phyloP scores from a whole-genome alignment of 2,113 vertebrate species.

The Alaudala cheleensis region DNA sequence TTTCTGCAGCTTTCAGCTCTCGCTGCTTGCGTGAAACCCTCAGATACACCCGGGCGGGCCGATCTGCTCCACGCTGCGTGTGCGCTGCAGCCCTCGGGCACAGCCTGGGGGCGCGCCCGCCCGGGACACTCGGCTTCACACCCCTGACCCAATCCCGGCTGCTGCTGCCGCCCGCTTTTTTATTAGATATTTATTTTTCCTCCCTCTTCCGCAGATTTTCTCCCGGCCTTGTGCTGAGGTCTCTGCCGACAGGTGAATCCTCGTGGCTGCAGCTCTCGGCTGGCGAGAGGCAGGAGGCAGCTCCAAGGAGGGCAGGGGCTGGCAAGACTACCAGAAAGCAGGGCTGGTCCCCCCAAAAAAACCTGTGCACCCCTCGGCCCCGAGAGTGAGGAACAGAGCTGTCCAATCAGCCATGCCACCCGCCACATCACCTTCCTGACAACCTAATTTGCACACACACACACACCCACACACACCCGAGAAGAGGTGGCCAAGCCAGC shows the following conservation, averaged over 20 bases:
- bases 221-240: neutral
- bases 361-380: accelerated
- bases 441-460: neutral
- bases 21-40: neutral
- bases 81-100: neutral
- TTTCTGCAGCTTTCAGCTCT: neutral
- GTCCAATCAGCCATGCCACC: neutral
- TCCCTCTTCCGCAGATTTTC: neutral
- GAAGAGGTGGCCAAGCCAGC: neutral
- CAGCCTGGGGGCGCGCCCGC: neutral
- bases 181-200: neutral
- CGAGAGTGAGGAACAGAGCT: neutral
- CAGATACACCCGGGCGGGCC: accelerated
- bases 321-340: neutral
- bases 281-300: neutral
- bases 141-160: neutral
- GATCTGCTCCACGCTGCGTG: neutral
- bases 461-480: too few species aligned
- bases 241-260: slow-evolving; percentile 1
- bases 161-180: neutral
- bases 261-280: neutral
- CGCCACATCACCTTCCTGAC: neutral
- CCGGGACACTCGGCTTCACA: neutral
- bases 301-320: neutral
- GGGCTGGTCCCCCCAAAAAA: neutral